These are phyloP conservation scores for Drosophila fuyamai DNA, from an alignment of 1,140 invertebrate species.

Conservation along the genomic window DNA sequence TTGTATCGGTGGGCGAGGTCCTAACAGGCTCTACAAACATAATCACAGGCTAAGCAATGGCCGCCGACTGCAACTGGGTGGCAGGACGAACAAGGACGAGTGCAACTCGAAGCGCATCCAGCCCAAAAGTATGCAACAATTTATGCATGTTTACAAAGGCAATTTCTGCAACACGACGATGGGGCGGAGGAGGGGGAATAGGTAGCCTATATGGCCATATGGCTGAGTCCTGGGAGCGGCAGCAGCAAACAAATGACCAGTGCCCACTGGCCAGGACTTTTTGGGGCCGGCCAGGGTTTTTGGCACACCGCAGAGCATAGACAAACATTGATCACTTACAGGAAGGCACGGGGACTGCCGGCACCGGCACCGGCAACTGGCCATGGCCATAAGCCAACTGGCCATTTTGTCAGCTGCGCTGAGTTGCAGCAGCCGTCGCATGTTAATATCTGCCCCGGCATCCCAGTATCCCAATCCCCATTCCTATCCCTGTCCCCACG, in stretches of 20 bases:
- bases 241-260: slow-evolving; percentile 44
- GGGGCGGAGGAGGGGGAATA: too few species aligned
- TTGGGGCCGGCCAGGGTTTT: slow-evolving; percentile 24
- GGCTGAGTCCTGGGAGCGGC: slow-evolving; percentile 4
- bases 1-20: slow-evolving; percentile 26
- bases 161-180: slow-evolving; percentile 50
- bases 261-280: slow-evolving; percentile 38
- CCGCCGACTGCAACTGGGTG: neutral
- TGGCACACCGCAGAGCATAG: slow-evolving; percentile 72
- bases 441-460: slow-evolving; percentile 67
- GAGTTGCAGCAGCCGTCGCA: slow-evolving; percentile 59
- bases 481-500: neutral
- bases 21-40: slow-evolving; percentile 68
- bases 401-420: slow-evolving; percentile 71
- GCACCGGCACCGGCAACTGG: slow-evolving; percentile 15
- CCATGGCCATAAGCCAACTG: slow-evolving; percentile 63
- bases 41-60: slow-evolving; percentile 76
- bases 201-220: too few species aligned
- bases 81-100: slow-evolving; percentile 1
- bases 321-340: slow-evolving; percentile 81
- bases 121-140: slow-evolving; percentile 76
- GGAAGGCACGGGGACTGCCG: slow-evolving; percentile 40
- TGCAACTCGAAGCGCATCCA: slow-evolving; percentile 36
- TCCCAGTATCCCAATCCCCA: slow-evolving; percentile 7
- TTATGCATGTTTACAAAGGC: slow-evolving; percentile 79